Base-by-base conservation (phyloP, 2,888 invertebrate species). In the Andrena haemorrhoa region DNA sequence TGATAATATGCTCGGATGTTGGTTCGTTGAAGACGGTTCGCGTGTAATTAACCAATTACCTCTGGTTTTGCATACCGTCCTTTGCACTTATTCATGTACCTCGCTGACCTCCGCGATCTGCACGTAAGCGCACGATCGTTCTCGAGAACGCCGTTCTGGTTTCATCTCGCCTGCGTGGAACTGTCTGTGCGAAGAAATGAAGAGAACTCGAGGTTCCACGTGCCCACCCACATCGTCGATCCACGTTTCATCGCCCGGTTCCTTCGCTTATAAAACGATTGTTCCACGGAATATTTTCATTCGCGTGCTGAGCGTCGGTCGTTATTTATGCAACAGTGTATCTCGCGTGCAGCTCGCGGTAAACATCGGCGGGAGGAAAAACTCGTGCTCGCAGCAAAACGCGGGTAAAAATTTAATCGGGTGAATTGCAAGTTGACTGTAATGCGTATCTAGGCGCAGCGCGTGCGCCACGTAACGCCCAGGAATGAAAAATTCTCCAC, bases 291-390 rank as follows among this genome's bases (percentile, higher is more conserved):
- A 41, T 65, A 56, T 63, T 71, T 66, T 49, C 58, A 82, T 70
- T 66, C 71, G 70, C 63, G 70, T 82, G 75, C 80, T 10, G 53
- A 53, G 41, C 20, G 49, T 12, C 29, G 69, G 51, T 35, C 58
- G 58, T 81, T 73, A 79, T 85, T 86, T 85, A 87, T 85, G 86
- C 86, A 65, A 83, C 75, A 65, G 79, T 69, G 82, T 51, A 61
- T 82, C 60, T 86, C 78, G 86, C 87, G 80, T 86, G 86, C 79
- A 60, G 41, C 61, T 20, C 56, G 53, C 63, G 65, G 83, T 77
- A 76, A 87, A 83, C 80, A 83, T 74, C 60, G 73, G 60, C 61
- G 51, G 63, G 66, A 61, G 23, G 49, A 75, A 87, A 77, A 85
- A 83, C 41, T 70, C 73, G 64, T 66, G 64, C 61, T 72, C 69